Conservation (phyloP, 2,888 invertebrate genomes). For the Mimas tiliae region DNA sequence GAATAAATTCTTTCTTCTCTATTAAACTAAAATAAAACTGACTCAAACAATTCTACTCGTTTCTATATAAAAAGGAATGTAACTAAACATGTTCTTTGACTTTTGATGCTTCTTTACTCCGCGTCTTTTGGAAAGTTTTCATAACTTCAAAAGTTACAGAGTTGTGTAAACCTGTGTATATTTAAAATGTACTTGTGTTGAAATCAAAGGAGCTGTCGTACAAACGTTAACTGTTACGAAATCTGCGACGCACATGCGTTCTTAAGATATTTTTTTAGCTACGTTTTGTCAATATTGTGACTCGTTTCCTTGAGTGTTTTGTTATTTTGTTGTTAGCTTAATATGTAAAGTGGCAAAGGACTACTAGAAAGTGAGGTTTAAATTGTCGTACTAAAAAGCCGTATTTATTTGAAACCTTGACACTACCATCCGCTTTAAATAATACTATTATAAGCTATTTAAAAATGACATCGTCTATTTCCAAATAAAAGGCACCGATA, state of each 20-base stretch:
- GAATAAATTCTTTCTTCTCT: conserved; percentile 27
- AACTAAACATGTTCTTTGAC: background rate
- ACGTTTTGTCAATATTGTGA: conserved; percentile 64
- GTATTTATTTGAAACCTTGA: background rate
- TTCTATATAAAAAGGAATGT: conserved; percentile 7
- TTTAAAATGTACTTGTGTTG: conserved; percentile 11
- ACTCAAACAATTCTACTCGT: conserved; percentile 25
- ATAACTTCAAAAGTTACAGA: conserved; percentile 2
- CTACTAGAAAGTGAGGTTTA: background rate
- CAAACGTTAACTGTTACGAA: conserved; percentile 31
- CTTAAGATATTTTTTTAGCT: conserved; percentile 52
- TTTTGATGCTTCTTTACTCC: conserved; percentile 11
- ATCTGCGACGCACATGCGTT: conserved; percentile 64
- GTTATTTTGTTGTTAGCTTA: background rate
- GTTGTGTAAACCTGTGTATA: conserved; percentile 1
- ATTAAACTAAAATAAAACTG: conserved; percentile 27
- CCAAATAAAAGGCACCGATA: conserved; percentile 1
- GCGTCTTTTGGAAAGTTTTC: conserved; percentile 10
- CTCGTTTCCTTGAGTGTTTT: conserved; percentile 42
- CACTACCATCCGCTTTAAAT: background rate
- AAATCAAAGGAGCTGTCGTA: conserved; percentile 17
- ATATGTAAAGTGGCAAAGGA: background rate
- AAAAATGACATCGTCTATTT: conserved; percentile 1
- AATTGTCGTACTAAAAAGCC: background rate
- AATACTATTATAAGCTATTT: background rate